Base-by-base conservation (phyloP, 2,113 vertebrate genomes). In the Indri indri region DNA sequence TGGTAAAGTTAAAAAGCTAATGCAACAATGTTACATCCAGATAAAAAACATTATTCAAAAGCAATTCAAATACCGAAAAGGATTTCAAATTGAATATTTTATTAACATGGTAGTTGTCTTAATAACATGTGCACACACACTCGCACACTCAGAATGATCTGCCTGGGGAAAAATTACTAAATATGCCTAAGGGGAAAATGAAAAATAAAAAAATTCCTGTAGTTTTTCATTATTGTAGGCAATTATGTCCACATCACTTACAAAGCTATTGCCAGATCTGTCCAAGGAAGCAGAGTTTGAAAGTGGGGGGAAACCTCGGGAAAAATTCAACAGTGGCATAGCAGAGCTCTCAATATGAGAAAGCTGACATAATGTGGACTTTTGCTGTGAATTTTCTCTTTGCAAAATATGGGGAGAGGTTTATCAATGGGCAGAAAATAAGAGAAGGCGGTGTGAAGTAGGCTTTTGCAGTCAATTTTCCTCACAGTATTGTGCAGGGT, bases 311-410 rank as follows among this genome's bases (percentile, higher is more conserved):
- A 95, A 96, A 98, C 98, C 95, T 85, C 93, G 96, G 97, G 96
- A 97, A 97, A 98, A 99, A 99, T 98, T 99, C 99, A 99, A 99
- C 99, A 99, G 99, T 99, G 99, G 99, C 99, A 99, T 99, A 99
- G 99, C 99, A 99, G 99, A 99, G 99, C 99, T 99, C 99, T 99
- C 99, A 99, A 99, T 99, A 99, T 99, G 99, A 99, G 99, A 99
- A 99, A 99, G 99, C 99, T 99, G 99, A 99, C 99, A 99, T 99
- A 98, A 99, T 99, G 99, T 99, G 99, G 99, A 99, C 99, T 99
- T 99, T 98, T 99, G 98, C 98, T 99, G 98, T 99, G 98, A 98
- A 98, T 98, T 98, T 98, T 98, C 96, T 98, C 98, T 98, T 99
- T 99, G 98, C 98, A 99, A 99, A 99, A 98, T 96, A 98, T 98